These are phyloP conservation scores for Sebastes jordani DNA, from an alignment of 2,797 vertebrate genomes.

Conservation along the genomic window DNA sequence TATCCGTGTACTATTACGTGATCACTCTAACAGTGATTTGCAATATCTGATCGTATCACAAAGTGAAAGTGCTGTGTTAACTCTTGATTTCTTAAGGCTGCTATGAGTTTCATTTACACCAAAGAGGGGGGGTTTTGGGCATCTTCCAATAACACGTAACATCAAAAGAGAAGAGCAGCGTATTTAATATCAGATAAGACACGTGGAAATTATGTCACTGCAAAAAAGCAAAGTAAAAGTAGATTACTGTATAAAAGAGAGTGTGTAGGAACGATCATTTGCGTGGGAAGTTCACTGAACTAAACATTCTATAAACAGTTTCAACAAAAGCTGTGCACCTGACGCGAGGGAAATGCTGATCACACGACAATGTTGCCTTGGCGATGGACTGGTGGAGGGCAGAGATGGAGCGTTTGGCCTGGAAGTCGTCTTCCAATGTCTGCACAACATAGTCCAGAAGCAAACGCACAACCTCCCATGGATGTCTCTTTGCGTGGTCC, in stretches of 20 bases:
- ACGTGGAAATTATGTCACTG: neutral
- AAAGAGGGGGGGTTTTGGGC: neutral
- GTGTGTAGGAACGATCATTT: neutral
- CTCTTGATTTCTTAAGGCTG: neutral
- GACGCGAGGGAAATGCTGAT: conserved; percentile 83
- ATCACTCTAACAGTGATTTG: neutral
- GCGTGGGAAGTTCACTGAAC: neutral
- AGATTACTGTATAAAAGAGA: neutral
- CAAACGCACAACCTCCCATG: conserved; percentile 77
- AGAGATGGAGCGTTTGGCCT: conserved; percentile 72
- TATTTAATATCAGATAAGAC: neutral
- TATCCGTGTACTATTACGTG: neutral
- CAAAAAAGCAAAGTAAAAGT: neutral
- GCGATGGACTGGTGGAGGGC: conserved; percentile 84
- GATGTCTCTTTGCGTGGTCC: conserved; percentile 56
- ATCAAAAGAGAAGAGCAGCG: neutral
- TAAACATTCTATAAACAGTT: neutral
- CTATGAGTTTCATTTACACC: neutral
- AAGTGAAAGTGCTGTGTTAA: neutral
- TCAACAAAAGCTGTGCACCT: conserved; percentile 74
- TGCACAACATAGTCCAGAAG: conserved; percentile 91
- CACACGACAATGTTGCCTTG: conserved; percentile 88
- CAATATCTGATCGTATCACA: neutral
- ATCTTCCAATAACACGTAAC: neutral
- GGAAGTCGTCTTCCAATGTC: conserved; percentile 94